Conservation (phyloP, 2,797 vertebrate genomes). For the Myripristis murdjan region DNA sequence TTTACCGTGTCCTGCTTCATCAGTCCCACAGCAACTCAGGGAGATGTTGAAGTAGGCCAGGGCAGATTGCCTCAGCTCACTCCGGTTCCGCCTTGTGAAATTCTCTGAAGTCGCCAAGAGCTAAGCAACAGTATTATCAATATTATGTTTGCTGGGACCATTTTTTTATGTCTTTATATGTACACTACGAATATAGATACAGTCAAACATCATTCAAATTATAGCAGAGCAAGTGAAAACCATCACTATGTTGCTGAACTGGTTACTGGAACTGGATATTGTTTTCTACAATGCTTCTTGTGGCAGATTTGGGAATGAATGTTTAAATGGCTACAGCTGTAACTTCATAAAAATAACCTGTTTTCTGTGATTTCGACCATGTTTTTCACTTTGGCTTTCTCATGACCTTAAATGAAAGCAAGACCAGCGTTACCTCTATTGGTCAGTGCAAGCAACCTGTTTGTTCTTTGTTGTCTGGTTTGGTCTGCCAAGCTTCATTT, state of each 20-base stretch:
- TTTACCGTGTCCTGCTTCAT: conserved; percentile 25
- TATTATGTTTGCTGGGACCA: background rate
- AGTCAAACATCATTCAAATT: background rate
- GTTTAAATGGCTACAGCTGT: background rate
- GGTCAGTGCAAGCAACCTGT: background rate
- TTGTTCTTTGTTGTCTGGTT: background rate
- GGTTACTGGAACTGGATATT: no score
- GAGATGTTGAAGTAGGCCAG: conserved; percentile 21
- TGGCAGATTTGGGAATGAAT: no score
- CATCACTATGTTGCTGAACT: background rate
- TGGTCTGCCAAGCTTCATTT: background rate
- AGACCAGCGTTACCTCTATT: no score
- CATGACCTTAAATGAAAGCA: no score
- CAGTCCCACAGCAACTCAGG: conserved; percentile 31
- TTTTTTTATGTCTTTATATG: background rate
- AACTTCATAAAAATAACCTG: background rate
- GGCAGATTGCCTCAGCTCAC: conserved; percentile 37
- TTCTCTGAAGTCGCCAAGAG: background rate
- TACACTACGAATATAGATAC: no score
- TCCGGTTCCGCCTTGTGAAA: background rate
- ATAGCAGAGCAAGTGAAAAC: background rate
- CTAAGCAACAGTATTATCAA: conserved; percentile 21
- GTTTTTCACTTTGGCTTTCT: background rate
- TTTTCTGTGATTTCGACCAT: background rate
- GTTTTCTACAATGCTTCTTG: background rate